phyloP scores from a whole-genome alignment of 2,113 vertebrate genomes.

The Capreolus pygargus region DNA sequence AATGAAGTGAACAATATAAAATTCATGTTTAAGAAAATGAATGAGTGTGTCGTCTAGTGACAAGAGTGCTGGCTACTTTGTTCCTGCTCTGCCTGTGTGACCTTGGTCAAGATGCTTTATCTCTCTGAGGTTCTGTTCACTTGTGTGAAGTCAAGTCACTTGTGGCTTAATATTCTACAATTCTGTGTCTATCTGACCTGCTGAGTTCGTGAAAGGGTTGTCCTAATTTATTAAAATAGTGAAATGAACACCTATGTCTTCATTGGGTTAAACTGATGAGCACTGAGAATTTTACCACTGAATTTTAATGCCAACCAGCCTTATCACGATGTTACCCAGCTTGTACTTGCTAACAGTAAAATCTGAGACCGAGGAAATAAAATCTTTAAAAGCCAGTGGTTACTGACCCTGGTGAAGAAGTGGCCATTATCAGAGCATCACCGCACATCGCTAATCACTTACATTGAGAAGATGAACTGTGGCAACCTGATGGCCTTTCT shows the following conservation, averaged over 20 bases:
- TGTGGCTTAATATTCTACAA: background rate
- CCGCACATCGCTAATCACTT: background rate
- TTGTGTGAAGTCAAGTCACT: background rate
- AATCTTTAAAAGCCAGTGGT: background rate
- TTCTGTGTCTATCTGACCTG: background rate
- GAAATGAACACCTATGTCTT: background rate
- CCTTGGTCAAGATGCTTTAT: background rate
- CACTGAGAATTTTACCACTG: background rate
- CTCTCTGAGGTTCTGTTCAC: background rate
- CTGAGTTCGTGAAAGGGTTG: background rate
- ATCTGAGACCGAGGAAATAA: constrained; percentile 15
- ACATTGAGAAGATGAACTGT: background rate
- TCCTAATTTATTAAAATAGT: background rate
- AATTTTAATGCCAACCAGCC: background rate
- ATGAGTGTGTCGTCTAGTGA: accelerated
- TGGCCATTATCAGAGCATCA: background rate
- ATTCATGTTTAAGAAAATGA: background rate
- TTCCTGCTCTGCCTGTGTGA: background rate
- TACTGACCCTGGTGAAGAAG: background rate
- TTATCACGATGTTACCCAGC: background rate
- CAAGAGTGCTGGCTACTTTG: background rate
- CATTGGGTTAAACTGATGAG: background rate
- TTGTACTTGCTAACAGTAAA: background rate
- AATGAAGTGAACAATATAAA: background rate
- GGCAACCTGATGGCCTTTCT: background rate